Conservation (phyloP, 2,113 vertebrate genomes). For the Oryzias curvinotus region DNA sequence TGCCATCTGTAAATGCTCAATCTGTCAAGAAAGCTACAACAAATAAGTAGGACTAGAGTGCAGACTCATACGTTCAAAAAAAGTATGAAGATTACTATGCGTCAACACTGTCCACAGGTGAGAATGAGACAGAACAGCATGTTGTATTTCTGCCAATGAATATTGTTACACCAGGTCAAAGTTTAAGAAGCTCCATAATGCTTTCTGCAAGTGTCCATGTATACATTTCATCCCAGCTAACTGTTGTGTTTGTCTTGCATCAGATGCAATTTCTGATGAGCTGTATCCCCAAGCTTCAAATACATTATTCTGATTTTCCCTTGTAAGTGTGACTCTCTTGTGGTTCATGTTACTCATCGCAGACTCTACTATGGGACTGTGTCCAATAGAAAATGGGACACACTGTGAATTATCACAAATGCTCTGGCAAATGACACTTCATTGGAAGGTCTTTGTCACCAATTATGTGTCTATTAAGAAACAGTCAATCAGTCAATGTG, state of each 20-base stretch:
- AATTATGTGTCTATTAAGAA: conserved; percentile 99
- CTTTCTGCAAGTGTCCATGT: conserved; percentile 43
- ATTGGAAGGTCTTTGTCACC: conserved; percentile 97
- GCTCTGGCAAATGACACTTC: conserved; percentile 85
- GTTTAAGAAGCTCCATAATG: conserved; percentile 62
- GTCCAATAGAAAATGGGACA: conserved; percentile 79
- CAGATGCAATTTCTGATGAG: conserved; percentile 41
- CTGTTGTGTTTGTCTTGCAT: conserved; percentile 55
- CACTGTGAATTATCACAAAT: conserved; percentile 82
- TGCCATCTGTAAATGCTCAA: conserved; percentile 49
- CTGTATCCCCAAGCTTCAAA: conserved; percentile 35
- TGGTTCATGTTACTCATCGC: conserved; percentile 62
- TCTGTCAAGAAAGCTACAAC: conserved; percentile 49
- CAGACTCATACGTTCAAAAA: conserved; percentile 71
- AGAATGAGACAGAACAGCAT: conserved; percentile 64
- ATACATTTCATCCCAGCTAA: conserved; percentile 47
- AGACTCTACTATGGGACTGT: conserved; percentile 67
- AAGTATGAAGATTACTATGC: conserved; percentile 69
- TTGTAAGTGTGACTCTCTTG: conserved; percentile 45
- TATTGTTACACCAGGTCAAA: conserved; percentile 63
- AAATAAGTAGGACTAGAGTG: conserved; percentile 49
- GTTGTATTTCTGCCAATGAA: conserved; percentile 72
- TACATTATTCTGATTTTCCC: conserved; percentile 45
- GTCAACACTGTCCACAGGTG: conserved; percentile 62
- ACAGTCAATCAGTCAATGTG: conserved; percentile 94